Base-by-base conservation (phyloP, 2,113 vertebrate species). In the Megaceryle torquata region DNA sequence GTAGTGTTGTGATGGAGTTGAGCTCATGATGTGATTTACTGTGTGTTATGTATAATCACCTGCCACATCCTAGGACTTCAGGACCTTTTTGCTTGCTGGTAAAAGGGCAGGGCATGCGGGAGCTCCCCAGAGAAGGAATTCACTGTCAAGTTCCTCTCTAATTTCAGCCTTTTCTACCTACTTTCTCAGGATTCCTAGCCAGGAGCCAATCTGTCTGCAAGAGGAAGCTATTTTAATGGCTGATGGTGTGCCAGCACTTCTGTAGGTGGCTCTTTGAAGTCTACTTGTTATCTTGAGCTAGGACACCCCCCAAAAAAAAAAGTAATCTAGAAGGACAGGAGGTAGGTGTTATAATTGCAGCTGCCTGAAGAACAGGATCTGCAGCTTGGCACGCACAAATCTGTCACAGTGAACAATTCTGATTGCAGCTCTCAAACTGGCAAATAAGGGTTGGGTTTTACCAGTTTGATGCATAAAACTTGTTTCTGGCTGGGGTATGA, bases 181-280 rank as follows among this genome's bases (percentile, higher is more conserved):
- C 70, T 90, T 93, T 53, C 85, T 88, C 41, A 86, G 59, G 63
- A 41, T 74, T 72, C 63, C 21, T 74, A 89, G 85, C 67, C 78
- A 91, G 95, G 96, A 96, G 93, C 71, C 95, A 95, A 71, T 7
- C 71, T 91, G 94, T 88, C 95, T 94, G 92, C 37, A 46, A 37
- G 68, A 86, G 57, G 90, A 80, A 91, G 43, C 53, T 48, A 82
- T 68, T 61, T 35, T 70, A 87, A 86, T 54, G 59, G 63, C 12
- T 50, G 61, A 53, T 50, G 33, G 59, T 1, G 2, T 95, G 92
- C 85, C 92, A 93, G 67, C 11, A 2, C 13, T 86, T 78, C 13
- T 93, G 85, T 82, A 90, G 92, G 86, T 93, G 88, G 71, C 82
- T 82, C 77, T 90, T 86, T 86, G 59, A 83, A 86, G 50, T 80